Conservation (phyloP, 2,797 vertebrate genomes). For the Phrynocephalus forsythii region DNA sequence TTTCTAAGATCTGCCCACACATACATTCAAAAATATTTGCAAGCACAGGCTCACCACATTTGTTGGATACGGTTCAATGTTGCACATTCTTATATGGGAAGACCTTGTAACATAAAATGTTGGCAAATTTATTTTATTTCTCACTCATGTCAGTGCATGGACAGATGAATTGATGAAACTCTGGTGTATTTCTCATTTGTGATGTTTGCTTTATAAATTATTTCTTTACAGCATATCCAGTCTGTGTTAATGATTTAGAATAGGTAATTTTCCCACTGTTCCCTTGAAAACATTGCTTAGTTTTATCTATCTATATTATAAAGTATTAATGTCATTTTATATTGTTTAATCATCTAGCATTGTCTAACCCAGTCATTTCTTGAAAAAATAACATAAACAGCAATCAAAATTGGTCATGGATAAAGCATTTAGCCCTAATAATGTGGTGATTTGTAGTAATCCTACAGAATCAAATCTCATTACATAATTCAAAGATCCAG, state of each 20-base stretch:
- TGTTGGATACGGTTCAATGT: not conserved
- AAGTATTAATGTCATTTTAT: slow-evolving; percentile 8
- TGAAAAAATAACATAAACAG: slow-evolving; percentile 22
- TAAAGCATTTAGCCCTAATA: slow-evolving; percentile 18
- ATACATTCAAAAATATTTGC: not conserved
- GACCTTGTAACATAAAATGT: not conserved
- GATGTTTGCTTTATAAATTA: not conserved
- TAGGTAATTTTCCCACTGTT: not conserved
- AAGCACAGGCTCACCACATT: not conserved
- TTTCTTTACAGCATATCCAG: not conserved
- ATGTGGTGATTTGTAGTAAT: slow-evolving; percentile 15
- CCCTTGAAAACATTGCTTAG: not conserved
- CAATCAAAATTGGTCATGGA: not conserved
- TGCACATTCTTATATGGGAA: not conserved
- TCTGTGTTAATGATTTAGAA: not conserved
- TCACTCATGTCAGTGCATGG: not conserved
- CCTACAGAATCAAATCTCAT: not conserved
- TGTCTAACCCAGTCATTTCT: not conserved
- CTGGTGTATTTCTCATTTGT: not conserved
- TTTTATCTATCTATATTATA: slow-evolving; percentile 12
- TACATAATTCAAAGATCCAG: slow-evolving; percentile 9
- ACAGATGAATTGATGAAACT: not conserved
- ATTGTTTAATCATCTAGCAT: slow-evolving; percentile 11
- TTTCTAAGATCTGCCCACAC: too few species aligned
- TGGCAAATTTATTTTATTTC: not conserved